Evolutionary conservation across 2,888 invertebrate genomes (phyloP), one percentile per base, ranked within the genome.

Genomic region (Clepsis dumicolana): DNA sequence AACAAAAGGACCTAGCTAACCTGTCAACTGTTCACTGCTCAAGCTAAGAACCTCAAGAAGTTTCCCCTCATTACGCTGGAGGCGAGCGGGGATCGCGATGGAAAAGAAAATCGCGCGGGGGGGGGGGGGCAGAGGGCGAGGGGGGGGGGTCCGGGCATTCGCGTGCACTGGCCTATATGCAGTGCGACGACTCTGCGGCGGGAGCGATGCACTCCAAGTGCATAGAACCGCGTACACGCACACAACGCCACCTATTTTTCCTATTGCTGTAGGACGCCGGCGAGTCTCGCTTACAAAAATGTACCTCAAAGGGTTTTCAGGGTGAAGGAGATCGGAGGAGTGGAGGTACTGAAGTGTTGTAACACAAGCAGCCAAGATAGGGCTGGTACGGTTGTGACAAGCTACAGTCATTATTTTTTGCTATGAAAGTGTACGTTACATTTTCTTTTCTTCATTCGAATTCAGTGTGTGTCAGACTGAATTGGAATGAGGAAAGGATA

Each of bases 141-240:
- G 76, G 73, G 70, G 77, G 78, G 82, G 83, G 81, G 82, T 73
- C 74, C 87, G 91, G 91, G 86, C 89, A 90, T 90, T 91, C 89
- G 91, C 93, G 93, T 93, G 93, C 93, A 93, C 88, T 93, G 93
- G 90, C 93, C 93, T 93, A 93, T 93, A 93, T 93, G 93, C 93
- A 91, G 93, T 93, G 86, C 93, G 93, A 92, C 93, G 93, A 93
- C 93, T 85, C 92, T 88, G 84, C 89, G 90, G 87, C 90, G 93
- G 93, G 93, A 93, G 92, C 93, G 93, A 91, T 93, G 93, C 93
- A 93, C 93, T 93, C 87, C 80, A 82, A 89, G 87, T 89, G 91
- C 91, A 87, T 86, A 89, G 87, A 82, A 84, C 84, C 82, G 84
- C 87, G 89, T 84, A 90, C 90, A 90, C 90, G 86, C 91, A 92